These are phyloP conservation scores for Takifugu ocellatus DNA, from an alignment of 2,797 vertebrate genomes.

Conservation along the genomic window DNA sequence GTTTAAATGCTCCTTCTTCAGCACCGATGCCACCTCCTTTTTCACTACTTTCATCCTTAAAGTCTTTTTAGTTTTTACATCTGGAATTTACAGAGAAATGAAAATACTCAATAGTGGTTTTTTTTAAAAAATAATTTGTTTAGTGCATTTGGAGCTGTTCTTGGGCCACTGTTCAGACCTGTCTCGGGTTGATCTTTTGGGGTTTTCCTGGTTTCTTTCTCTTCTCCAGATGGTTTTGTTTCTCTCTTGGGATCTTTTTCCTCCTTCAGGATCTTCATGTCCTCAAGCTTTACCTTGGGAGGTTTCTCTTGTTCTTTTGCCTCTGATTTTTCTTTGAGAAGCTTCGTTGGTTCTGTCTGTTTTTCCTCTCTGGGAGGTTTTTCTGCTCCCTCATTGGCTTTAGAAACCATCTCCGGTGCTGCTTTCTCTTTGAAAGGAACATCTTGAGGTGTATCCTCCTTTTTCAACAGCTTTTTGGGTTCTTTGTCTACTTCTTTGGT, in stretches of 20 bases:
- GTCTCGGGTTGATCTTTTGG: slow-evolving; percentile 24
- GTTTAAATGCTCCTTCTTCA: slow-evolving; percentile 57
- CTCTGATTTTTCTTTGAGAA: neutral
- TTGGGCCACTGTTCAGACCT: slow-evolving; percentile 25
- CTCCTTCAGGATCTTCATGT: slow-evolving; percentile 10
- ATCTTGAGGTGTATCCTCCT: neutral
- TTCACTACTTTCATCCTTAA: slow-evolving; percentile 26
- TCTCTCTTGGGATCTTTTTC: slow-evolving; percentile 8
- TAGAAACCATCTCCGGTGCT: slow-evolving; percentile 8
- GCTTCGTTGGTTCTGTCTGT: neutral
- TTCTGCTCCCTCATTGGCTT: slow-evolving; percentile 22
- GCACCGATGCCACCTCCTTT: slow-evolving; percentile 24
- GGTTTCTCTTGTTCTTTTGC: slow-evolving; percentile 2
- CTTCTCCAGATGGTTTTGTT: slow-evolving; percentile 7
- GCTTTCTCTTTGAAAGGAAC: slow-evolving; percentile 11
- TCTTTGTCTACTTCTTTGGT: neutral
- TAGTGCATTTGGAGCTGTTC: neutral
- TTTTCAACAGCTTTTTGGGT: neutral
- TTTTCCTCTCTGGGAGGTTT: slow-evolving; percentile 14
- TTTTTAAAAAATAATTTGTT: neutral
- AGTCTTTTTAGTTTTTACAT: slow-evolving; percentile 22
- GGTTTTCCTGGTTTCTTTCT: slow-evolving; percentile 9
- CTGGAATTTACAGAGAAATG: slow-evolving; percentile 32
- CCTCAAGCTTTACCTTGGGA: neutral
- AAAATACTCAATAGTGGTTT: neutral